Percentiles rank a stretch among this genome's conserved stretches.
These are phyloP conservation scores for Rhombomys opimus DNA, from an alignment of 2,113 vertebrate genomes.

Conservation along the genomic window DNA sequence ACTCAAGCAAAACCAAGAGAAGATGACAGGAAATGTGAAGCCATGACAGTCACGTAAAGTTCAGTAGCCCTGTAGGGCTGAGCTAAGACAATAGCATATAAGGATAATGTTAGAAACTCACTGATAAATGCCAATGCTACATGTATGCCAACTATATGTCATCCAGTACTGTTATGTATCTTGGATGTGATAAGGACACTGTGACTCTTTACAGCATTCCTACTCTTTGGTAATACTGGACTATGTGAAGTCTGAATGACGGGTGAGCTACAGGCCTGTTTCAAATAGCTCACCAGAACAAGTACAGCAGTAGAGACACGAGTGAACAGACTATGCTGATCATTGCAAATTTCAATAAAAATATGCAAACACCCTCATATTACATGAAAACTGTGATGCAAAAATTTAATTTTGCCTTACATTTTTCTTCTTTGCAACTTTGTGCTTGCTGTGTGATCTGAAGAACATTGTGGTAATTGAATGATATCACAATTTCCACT, in stretches of 20 bases:
- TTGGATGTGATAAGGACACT: background rate
- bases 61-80: too few species aligned
- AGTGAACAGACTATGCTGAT: too few species aligned
- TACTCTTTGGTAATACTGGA: background rate
- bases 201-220: background rate
- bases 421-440: background rate
- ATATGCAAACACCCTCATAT: background rate
- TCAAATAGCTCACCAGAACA: background rate
- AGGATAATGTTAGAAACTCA: background rate
- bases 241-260: background rate
- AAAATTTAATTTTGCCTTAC: too few species aligned
- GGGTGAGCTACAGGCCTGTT: background rate
- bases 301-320: background rate
- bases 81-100: too few species aligned
- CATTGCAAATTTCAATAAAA: background rate
- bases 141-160: too few species aligned
- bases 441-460: background rate
- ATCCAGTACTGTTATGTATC: background rate
- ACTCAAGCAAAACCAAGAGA: background rate
- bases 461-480: background rate
- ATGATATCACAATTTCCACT: background rate
- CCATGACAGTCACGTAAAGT: too few species aligned
- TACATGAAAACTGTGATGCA: too few species aligned
- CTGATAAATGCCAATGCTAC: background rate
- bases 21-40: too few species aligned